phyloP scores from a whole-genome alignment of 2,888 invertebrate species.

The Pyrrhosoma nymphula region DNA sequence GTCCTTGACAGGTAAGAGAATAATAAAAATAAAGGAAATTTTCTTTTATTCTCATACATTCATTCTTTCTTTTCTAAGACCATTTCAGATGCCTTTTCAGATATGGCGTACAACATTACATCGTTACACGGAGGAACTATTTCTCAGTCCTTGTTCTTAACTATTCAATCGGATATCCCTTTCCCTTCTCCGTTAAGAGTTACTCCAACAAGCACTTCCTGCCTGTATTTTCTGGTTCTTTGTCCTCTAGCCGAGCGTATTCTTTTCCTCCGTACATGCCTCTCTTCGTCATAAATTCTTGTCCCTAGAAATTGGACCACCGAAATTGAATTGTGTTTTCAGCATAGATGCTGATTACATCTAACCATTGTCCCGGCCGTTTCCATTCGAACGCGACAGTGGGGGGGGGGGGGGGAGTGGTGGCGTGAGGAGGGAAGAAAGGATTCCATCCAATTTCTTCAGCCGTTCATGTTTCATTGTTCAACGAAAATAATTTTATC shows the following conservation, averaged over 20 bases:
- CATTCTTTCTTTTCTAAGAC: too few species aligned
- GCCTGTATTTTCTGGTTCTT: not conserved
- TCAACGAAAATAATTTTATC: constrained; percentile 24
- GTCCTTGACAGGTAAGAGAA: too few species aligned
- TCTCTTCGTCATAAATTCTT: not conserved
- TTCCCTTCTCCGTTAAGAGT: not conserved
- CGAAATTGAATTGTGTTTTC: constrained; percentile 24
- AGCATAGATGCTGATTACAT: constrained; percentile 11
- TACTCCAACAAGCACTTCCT: not conserved
- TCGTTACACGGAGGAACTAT: too few species aligned
- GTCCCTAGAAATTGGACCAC: not conserved
- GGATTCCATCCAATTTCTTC: constrained; percentile 18
- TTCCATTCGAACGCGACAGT: not conserved
- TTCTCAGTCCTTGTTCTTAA: too few species aligned
- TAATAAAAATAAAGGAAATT: too few species aligned
- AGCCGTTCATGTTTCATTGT: constrained; percentile 35
- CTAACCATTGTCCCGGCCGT: not conserved
- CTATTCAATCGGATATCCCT: not conserved
- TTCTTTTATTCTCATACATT: too few species aligned
- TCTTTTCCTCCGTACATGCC: not conserved
- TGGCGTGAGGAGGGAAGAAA: not conserved
- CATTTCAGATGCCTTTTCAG: too few species aligned
- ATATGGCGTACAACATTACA: too few species aligned
- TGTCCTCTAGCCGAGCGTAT: not conserved
- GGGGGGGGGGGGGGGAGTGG: not conserved